Evolutionary conservation across 92 coral and sea anemone species (phyloP), one percentile per base, ranked within the genome.

Genomic region (Phenganax stokvisi): DNA sequence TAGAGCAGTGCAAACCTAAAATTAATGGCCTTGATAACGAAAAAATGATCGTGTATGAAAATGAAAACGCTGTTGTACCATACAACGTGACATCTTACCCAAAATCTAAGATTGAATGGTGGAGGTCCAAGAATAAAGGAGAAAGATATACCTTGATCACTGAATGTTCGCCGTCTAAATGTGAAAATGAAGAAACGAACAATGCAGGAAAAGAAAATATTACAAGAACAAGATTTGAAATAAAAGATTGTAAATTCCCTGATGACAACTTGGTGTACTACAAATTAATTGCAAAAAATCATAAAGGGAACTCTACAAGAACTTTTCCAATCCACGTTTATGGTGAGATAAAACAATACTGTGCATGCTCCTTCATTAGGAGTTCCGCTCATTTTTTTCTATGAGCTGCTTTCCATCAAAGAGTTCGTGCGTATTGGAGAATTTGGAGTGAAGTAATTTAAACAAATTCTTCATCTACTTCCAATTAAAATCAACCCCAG

Each of bases 81-180:
- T 75, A 75, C 80, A 75, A 56, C 61, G 64, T 75, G 51, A 27
- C 64, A 30, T 56, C 80, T 12, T 16, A 54, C n/a, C 80, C 80
- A 30, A 10, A 10, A 13, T 58, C 16, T 12, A 29, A 2, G 6
- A 75, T 75, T 28, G 52, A 25, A 7, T 75, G 80, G 80, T 56
- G 20, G 25, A 75, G 52, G 16, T 75, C 65, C 12, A 57, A 17
- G 57, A 51, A 75, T 10, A 37, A 37, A 37, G 80, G 80, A 17
- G 52, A 12, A 28, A 68, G 29, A 5, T 68, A 68, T 68, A 16
- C 12, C 9, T 68, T 68, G 54, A 68, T 68, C 31, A 17, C 31
- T 44, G 0, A 0, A 8, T 68, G 73, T 37, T 27, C 5, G 53
- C 53, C 47, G 54, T 61, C 67, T 3, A 28, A 61, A 15, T n/a